These are phyloP conservation scores for Paralvinella palmiformis DNA, from an alignment of 1,140 invertebrate genomes.

Conservation along the genomic window DNA sequence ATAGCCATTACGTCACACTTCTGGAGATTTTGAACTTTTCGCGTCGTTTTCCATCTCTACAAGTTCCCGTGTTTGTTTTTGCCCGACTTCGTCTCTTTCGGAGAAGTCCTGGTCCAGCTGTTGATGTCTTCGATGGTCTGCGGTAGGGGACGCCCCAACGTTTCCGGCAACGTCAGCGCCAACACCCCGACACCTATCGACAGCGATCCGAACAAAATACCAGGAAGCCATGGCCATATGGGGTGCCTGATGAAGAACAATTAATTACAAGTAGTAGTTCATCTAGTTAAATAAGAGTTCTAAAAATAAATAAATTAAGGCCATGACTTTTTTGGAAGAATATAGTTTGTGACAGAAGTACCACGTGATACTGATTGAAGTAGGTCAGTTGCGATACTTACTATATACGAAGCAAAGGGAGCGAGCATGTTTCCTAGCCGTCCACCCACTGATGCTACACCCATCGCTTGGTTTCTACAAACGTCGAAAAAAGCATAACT, in stretches of 20 bases:
- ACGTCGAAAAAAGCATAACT: too few relatives aligned
- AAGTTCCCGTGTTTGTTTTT: background rate
- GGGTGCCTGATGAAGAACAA: too few relatives aligned
- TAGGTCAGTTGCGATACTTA: constrained; percentile 5
- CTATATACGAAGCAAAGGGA: constrained; percentile 13
- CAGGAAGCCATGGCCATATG: constrained; percentile 17
- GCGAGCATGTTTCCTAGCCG: constrained; percentile 20
- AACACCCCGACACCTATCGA: constrained; percentile 20
- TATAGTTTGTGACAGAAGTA: too few relatives aligned
- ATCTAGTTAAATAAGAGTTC: too few relatives aligned
- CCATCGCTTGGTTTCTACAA: constrained; percentile 20
- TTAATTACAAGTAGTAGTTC: too few relatives aligned
- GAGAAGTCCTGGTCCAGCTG: constrained; percentile 9
- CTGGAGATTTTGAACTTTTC: too few relatives aligned
- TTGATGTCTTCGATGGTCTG: constrained; percentile 25
- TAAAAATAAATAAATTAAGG: too few relatives aligned
- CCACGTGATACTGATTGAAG: too few relatives aligned
- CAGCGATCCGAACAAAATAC: constrained; percentile 20
- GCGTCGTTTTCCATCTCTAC: too few relatives aligned
- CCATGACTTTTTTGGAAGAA: too few relatives aligned
- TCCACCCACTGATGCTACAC: constrained; percentile 16
- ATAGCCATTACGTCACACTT: too few relatives aligned
- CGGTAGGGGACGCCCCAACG: constrained; percentile 22
- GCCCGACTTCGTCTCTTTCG: background rate
- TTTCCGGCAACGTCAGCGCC: constrained; percentile 22